A percentile compares a stretch with the other conserved stretches of the same genome.
Evolutionary conservation across 2,113 vertebrate genomes (phyloP).

Genomic region (Odocoileus virginianus): DNA sequence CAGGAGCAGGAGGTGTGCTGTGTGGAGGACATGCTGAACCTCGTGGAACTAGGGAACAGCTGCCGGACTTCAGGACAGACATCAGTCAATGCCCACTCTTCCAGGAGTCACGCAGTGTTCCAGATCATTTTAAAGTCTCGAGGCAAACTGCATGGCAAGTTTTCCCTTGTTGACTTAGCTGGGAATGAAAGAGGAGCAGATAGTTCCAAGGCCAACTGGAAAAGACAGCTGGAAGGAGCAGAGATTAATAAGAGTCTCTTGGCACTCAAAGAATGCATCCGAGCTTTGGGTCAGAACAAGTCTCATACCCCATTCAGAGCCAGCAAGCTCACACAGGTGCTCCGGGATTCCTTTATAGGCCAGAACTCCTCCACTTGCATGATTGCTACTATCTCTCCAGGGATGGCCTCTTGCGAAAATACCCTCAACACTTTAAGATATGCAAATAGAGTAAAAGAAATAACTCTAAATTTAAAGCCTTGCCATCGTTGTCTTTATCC

Average conservation of each 20-base stretch:
- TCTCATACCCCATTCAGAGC: slow-evolving; percentile 88
- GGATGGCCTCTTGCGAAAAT: slow-evolving; percentile 87
- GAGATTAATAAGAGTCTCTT: slow-evolving; percentile 91
- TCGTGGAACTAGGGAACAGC: slow-evolving; percentile 86
- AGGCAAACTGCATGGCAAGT: slow-evolving; percentile 86
- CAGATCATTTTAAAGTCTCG: slow-evolving; percentile 87
- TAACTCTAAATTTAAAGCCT: slow-evolving; percentile 40
- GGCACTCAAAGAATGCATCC: slow-evolving; percentile 89
- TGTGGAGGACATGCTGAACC: slow-evolving; percentile 85
- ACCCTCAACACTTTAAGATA: slow-evolving; percentile 88
- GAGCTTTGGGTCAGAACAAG: slow-evolving; percentile 87
- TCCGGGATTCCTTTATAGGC: slow-evolving; percentile 90
- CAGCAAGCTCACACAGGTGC: slow-evolving; percentile 92
- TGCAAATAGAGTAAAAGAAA: slow-evolving; percentile 80
- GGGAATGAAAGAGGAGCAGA: slow-evolving; percentile 88
- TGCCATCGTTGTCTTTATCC: neutral
- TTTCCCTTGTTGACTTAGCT: slow-evolving; percentile 88
- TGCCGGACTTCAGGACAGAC: slow-evolving; percentile 88
- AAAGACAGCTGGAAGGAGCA: slow-evolving; percentile 87
- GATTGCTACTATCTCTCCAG: slow-evolving; percentile 89
- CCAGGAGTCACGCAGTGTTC: slow-evolving; percentile 86
- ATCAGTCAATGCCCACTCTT: slow-evolving; percentile 88
- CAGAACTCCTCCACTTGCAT: slow-evolving; percentile 91
- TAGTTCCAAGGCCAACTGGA: slow-evolving; percentile 84
- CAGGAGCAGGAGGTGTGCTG: slow-evolving; percentile 85